Evolutionary conservation across 2,888 invertebrate species (phyloP), one percentile per base, ranked within the genome.

Genomic region (Nomada fucata): DNA sequence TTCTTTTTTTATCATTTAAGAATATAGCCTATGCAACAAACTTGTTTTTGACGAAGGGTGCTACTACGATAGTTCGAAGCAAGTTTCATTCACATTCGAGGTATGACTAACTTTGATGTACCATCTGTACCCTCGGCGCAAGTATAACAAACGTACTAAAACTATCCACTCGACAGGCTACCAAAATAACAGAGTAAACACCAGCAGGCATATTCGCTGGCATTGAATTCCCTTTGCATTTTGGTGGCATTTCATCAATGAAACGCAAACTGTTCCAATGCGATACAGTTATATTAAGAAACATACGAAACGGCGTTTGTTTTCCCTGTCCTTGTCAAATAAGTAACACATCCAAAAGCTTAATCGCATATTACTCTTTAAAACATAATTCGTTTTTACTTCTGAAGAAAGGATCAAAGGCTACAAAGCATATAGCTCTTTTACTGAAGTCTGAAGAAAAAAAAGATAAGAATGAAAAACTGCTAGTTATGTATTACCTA

Each of bases 151-250:
- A 82, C 65, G 65, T 20, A 70, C 26, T 42, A 36, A 64, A 74
- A 74, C 74, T 80, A 70, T 65, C 81, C 69, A 69, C 69, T 80
- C 81, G 59, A 72, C 61, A 52, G 26, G 59, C 26, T 69, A 82
- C 81, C 74, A 60, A 82, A 82, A 82, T 82, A 82, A 82, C 80
- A 74, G 50, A 53, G 59, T 52, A 60, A 79, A 71, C 20, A 79
- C 57, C 47, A 65, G 59, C 57, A 74, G 47, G 74, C 73, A 74
- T 81, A 69, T 81, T 74, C 44, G 18, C 55, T 60, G 36, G 60
- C 60, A 69, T 65, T 50, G 26, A 53, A 65, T 71, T 52, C 57
- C 63, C 20, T 59, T 50, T 18, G 42, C 10, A 55, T 29, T 23
- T 20, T n/a, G 36, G 36, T 23, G 18, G 1, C n/a, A 18, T 50